Conservation (phyloP, 2,113 vertebrate species). For the Anoplopoma fimbria region DNA sequence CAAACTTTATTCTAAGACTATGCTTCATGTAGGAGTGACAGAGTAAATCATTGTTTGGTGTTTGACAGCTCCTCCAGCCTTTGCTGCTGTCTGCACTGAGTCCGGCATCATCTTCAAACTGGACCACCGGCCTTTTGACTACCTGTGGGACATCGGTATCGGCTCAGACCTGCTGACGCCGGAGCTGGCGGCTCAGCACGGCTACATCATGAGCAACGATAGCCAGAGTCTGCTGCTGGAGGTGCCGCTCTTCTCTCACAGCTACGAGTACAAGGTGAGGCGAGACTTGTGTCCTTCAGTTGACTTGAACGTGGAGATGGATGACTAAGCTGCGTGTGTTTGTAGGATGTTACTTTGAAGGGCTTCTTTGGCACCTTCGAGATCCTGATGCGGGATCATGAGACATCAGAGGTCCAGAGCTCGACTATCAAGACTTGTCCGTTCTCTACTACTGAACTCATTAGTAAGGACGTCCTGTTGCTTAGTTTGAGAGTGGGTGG, state of each 20-base stretch:
- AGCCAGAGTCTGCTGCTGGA: slow-evolving; percentile 61
- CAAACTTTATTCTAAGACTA: too few relatives aligned
- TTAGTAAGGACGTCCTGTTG: slow-evolving; percentile 49
- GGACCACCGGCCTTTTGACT: slow-evolving; percentile 46
- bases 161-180: slow-evolving; percentile 55
- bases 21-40: too few relatives aligned
- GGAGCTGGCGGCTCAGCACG: slow-evolving; percentile 60
- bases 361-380: slow-evolving; percentile 69
- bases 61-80: slow-evolving; percentile 59
- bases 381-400: slow-evolving; percentile 41
- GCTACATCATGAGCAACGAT: slow-evolving; percentile 73
- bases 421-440: slow-evolving; percentile 60
- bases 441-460: slow-evolving; percentile 59
- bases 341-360: slow-evolving; percentile 55
- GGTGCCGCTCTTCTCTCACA: slow-evolving; percentile 70
- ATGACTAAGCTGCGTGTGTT: not conserved
- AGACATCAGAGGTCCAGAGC: slow-evolving; percentile 12
- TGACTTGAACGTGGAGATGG: not conserved
- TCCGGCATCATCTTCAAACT: slow-evolving; percentile 70
- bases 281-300: not conserved
- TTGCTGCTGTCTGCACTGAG: slow-evolving; percentile 38
- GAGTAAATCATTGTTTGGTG: too few relatives aligned
- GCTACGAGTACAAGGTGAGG: slow-evolving; percentile 72
- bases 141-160: slow-evolving; percentile 68
- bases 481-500: too few relatives aligned